Conservation (phyloP, 2,888 invertebrate genomes). For the Tipula lateralis region DNA sequence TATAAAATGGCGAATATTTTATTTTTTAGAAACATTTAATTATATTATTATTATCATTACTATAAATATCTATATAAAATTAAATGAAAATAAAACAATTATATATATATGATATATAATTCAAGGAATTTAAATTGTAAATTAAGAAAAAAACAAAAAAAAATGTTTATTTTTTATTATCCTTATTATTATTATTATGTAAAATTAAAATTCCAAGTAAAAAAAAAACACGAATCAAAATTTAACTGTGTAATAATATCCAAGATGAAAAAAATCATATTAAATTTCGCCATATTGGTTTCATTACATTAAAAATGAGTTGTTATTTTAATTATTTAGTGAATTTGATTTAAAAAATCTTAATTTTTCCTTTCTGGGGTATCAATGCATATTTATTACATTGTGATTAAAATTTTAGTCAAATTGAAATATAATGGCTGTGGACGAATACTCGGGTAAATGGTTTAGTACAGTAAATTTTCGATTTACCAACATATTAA, state of each 20-base stretch:
- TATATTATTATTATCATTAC: background rate
- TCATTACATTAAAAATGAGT: conserved; percentile 1
- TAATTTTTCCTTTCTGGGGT: background rate
- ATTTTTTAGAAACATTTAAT: conserved; percentile 7
- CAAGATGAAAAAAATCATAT: conserved; percentile 19
- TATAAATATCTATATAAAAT: background rate
- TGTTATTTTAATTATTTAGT: background rate
- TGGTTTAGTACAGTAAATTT: no score
- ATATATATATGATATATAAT: background rate
- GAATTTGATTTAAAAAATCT: background rate
- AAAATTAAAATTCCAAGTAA: conserved; percentile 11
- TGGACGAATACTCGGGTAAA: no score
- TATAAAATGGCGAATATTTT: conserved; percentile 20
- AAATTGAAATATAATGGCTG: no score
- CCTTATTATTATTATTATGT: background rate
- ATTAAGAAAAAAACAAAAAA: background rate
- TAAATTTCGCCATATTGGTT: conserved; percentile 24
- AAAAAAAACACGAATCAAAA: background rate
- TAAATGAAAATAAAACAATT: background rate
- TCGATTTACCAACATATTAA: no score
- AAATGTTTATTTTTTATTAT: conserved; percentile 20
- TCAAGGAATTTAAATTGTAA: conserved; percentile 19
- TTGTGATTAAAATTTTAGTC: no score
- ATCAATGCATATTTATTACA: no score
- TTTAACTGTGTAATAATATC: conserved; percentile 11